Percentiles rank a stretch among this genome's conserved stretches.
phyloP scores from a whole-genome alignment of 2,888 invertebrate species.

The Molanna angustata region DNA sequence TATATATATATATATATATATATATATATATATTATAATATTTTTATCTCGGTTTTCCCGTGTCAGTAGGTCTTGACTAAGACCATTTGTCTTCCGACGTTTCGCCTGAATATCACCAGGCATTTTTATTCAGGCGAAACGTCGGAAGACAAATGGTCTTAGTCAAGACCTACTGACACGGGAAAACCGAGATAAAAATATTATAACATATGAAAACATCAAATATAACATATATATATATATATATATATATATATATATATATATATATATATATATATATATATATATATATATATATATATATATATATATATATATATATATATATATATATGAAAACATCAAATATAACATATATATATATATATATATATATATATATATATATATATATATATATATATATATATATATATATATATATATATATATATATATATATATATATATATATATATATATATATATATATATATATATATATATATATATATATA shows the following conservation, averaged over 20 bases:
- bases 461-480: not conserved
- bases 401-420: slow-evolving; percentile 1
- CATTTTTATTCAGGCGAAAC: too few relatives aligned
- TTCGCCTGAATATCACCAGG: too few relatives aligned
- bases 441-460: not conserved
- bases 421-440: not conserved
- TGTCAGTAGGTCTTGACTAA: too few relatives aligned
- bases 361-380: slow-evolving; percentile 11
- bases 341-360: too few relatives aligned
- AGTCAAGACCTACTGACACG: too few relatives aligned
- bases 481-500: not conserved
- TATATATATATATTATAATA: slow-evolving; percentile 7
- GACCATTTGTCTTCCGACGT: too few relatives aligned
- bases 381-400: slow-evolving; percentile 7
- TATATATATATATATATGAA: slow-evolving; percentile 15
- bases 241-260: slow-evolving; percentile 7
- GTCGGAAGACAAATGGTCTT: too few relatives aligned
- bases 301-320: slow-evolving; percentile 11
- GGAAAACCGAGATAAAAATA: too few relatives aligned
- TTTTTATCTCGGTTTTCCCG: too few relatives aligned
- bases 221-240: too few relatives aligned
- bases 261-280: slow-evolving; percentile 7
- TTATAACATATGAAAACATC: too few relatives aligned
- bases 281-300: slow-evolving; percentile 8
- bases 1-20: slow-evolving; percentile 7